Conservation (phyloP, 2,113 vertebrate genomes). For the Xyliphius kryptos region DNA sequence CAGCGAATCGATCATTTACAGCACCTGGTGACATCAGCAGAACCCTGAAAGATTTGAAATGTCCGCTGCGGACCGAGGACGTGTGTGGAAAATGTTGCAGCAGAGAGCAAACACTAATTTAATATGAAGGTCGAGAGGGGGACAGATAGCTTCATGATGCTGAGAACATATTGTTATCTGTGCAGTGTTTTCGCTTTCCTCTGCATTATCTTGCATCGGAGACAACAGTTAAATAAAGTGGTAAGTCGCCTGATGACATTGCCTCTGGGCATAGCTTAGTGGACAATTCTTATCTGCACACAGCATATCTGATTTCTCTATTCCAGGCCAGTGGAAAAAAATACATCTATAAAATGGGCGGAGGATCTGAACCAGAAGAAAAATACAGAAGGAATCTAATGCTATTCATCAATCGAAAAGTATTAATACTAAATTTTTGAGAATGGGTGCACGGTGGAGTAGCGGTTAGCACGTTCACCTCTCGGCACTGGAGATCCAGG, state of each 20-base stretch:
- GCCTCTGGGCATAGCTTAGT: conserved; percentile 32
- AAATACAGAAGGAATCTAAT: not conserved
- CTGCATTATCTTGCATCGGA: conserved; percentile 39
- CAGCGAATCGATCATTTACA: too few species aligned
- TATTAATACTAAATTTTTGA: too few species aligned
- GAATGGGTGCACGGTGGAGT: too few species aligned
- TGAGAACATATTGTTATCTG: conserved; percentile 42
- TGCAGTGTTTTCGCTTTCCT: conserved; percentile 26
- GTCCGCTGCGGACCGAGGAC: not conserved
- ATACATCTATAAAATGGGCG: not conserved
- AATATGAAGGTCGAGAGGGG: conserved; percentile 39
- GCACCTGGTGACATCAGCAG: too few species aligned
- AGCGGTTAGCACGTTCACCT: too few species aligned
- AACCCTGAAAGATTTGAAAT: not conserved
- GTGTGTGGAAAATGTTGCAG: not conserved
- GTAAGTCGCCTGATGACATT: conserved; percentile 38
- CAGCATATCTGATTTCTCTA: conserved; percentile 36
- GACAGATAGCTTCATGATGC: conserved; percentile 37
- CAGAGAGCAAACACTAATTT: conserved; percentile 26
- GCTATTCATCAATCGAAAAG: conserved; percentile 13
- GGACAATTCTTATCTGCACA: conserved; percentile 41
- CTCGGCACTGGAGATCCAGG: too few species aligned
- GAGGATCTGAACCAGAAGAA: not conserved
- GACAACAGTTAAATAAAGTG: conserved; percentile 40
- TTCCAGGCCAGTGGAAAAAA: conserved; percentile 14